Base-by-base conservation (phyloP, 2,888 invertebrate genomes). In the Beris morrisii region DNA sequence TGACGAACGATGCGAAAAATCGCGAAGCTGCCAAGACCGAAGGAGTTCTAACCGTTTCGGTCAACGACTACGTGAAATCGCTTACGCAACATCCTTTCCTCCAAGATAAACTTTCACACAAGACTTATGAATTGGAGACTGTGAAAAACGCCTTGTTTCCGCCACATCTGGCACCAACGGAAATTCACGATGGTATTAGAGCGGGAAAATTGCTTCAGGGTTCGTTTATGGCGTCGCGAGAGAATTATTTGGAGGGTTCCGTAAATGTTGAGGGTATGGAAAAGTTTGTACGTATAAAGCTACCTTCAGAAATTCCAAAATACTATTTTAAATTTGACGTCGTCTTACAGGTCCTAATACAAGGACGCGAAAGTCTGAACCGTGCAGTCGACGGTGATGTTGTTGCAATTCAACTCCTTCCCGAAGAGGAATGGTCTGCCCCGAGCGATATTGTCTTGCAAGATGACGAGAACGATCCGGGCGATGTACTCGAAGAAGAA, bases 351-450 rank as follows among this genome's bases (percentile, higher is more conserved):
- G 85, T 95, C 69, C 81, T 95, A 6, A 84, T 96, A 22, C 94
- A 95, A 87, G 95, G 96, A 1, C 86, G 90, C 67, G 84, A 86
- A 64, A 87, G 92, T 61, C 85, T 97, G 65, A 99, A 99, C 80
- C 86, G 99, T 69, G 94, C 96, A 3, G 91, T 98, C 0, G 93
- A 98, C 77, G 97, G 95, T 5, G 99, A 99, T 77, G 82, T 90
- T 48, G 97, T 99, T 5, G 98, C 95, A 5, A 83, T 99, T 63
- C 88, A 95, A 81, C 81, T 99, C 55, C 83, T 98, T 55, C 91
- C 95, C 0, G 87, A 96, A 82, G 85, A 86, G 6, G 85, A 97
- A 74, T 99, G 99, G 99, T 87, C 91, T 6, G 87, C 88, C 48
- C 97, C 97, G 0, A 94, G 94, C 77, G 94, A 92, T 72, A 87